Percentiles rank a stretch among this genome's conserved stretches.
Evolutionary conservation across 2,113 vertebrate genomes (phyloP).

Genomic region (Struthio camelus): DNA sequence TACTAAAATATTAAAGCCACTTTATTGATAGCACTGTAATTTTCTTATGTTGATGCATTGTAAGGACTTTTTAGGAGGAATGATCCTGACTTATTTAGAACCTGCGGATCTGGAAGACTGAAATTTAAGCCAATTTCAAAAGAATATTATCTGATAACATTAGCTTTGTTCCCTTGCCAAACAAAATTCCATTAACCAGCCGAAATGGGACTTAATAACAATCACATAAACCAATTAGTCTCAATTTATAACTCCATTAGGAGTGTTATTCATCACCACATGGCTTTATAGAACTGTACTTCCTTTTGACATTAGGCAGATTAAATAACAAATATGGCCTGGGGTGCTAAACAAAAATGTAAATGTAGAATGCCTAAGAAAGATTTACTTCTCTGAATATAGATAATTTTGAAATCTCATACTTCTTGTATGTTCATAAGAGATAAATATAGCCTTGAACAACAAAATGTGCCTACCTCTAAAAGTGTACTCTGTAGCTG

Average conservation of each 20-base stretch:
- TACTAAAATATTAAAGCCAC: conserved; percentile 6
- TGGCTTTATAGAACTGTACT: conserved; percentile 48
- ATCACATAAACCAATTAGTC: conserved; percentile 80
- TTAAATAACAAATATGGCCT: conserved; percentile 73
- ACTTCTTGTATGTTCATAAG: not conserved
- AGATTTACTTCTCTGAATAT: conserved; percentile 12
- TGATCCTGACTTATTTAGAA: conserved; percentile 43
- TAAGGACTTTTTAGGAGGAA: not conserved
- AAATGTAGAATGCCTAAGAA: conserved; percentile 27
- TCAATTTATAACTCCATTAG: conserved; percentile 79
- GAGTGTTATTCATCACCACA: conserved; percentile 69
- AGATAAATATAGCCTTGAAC: not conserved
- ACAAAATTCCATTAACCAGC: conserved; percentile 77
- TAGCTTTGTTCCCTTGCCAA: conserved; percentile 73
- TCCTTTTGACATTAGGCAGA: conserved; percentile 64
- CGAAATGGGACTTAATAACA: conserved; percentile 78
- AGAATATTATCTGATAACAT: conserved; percentile 73
- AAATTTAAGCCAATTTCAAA: conserved; percentile 67
- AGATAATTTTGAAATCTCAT: conserved; percentile 15
- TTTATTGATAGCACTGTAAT: not conserved
- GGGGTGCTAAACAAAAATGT: conserved; percentile 65
- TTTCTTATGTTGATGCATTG: not conserved
- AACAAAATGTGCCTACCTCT: not conserved
- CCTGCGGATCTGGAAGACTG: conserved; percentile 26
- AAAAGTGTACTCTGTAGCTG: not conserved